Percentiles rank a stretch among this genome's conserved stretches.
These are phyloP conservation scores for Girardinus metallicus DNA, from an alignment of 2,797 vertebrate species.

Conservation along the genomic window DNA sequence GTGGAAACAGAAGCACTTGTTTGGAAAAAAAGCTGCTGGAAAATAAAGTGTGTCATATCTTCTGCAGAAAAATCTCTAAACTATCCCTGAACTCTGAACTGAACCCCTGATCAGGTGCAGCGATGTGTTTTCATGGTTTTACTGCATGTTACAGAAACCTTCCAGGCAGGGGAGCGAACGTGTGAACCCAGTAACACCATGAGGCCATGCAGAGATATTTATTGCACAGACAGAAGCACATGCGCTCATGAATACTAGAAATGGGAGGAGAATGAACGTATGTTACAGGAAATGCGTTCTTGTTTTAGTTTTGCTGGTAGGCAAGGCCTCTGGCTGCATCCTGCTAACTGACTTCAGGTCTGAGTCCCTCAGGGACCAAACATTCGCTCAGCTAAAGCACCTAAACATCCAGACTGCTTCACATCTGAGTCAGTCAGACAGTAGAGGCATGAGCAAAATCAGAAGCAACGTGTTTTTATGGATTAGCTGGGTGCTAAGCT, in stretches of 20 bases:
- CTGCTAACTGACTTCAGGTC: conserved; percentile 65
- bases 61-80: conserved; percentile 34
- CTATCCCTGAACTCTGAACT: conserved; percentile 46
- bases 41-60: conserved; percentile 63
- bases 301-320: conserved; percentile 72
- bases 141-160: conserved; percentile 48
- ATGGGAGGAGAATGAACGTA: conserved; percentile 73
- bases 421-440: neutral
- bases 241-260: conserved; percentile 40
- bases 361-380: conserved; percentile 64
- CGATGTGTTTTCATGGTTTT: conserved; percentile 46
- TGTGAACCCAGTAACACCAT: conserved; percentile 63
- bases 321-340: conserved; percentile 67
- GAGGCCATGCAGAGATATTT: conserved; percentile 56
- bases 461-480: neutral
- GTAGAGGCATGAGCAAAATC: neutral
- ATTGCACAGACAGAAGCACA: conserved; percentile 28
- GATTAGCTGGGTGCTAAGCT: neutral
- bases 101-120: conserved; percentile 48
- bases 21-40: conserved; percentile 50
- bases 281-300: conserved; percentile 78
- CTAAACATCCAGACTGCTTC: conserved; percentile 6
- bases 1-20: conserved; percentile 59
- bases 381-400: conserved; percentile 30
- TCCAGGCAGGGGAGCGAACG: conserved; percentile 43